Percentiles rank a stretch among this genome's conserved stretches.
Evolutionary conservation across 2,113 vertebrate species (phyloP).

Genomic region (Pedetes capensis): DNA sequence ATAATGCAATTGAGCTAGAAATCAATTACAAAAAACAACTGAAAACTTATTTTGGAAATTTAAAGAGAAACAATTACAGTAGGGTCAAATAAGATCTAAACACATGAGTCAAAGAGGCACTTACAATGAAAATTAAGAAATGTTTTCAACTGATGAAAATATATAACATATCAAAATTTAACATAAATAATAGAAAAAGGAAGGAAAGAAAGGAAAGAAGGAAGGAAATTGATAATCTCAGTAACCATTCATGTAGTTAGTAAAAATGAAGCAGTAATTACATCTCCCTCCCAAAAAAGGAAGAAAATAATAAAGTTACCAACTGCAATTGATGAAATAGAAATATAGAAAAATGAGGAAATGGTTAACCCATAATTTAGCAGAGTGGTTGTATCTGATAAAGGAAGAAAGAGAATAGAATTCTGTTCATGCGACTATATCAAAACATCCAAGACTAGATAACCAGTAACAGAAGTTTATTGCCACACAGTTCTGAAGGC

Average conservation of each 20-base stretch:
- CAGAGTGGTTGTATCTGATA: neutral
- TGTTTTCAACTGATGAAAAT: neutral
- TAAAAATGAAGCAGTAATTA: neutral
- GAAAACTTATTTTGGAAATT: neutral
- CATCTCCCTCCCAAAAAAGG: neutral
- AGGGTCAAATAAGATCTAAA: neutral
- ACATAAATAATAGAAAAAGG: neutral
- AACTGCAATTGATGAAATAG: neutral
- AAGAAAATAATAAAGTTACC: neutral
- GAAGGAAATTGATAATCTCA: neutral
- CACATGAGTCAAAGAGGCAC: neutral
- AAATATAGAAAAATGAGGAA: neutral
- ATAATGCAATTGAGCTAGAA: neutral
- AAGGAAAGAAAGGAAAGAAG: neutral
- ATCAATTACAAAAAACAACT: neutral
- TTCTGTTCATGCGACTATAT: neutral
- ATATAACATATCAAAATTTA: neutral
- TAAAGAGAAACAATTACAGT: neutral
- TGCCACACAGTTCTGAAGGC: neutral
- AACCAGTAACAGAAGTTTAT: neutral
- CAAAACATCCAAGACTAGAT: neutral
- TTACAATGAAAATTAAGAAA: neutral
- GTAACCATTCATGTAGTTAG: neutral
- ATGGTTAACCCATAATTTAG: neutral
- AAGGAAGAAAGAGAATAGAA: neutral